phyloP scores from a whole-genome alignment of 2,113 vertebrate genomes.

The Montifringilla adamsi region DNA sequence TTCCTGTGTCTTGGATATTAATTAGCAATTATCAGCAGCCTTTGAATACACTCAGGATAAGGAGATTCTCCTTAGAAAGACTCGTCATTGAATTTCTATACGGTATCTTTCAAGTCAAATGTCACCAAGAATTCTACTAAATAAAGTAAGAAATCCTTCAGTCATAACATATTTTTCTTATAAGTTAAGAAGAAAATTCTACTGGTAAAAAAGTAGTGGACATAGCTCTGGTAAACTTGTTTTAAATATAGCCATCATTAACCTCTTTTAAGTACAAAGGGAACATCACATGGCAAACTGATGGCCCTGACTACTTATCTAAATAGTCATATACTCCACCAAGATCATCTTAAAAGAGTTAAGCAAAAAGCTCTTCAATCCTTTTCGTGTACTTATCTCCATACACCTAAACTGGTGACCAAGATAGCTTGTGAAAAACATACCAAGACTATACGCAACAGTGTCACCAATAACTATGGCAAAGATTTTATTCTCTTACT shows the following conservation, averaged over 20 bases:
- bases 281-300: neutral
- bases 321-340: neutral
- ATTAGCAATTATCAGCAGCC: neutral
- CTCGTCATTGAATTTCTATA: neutral
- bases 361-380: neutral
- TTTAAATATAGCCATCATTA: neutral
- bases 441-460: neutral
- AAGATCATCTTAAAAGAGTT: neutral
- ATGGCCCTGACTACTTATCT: neutral
- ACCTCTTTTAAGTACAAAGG: neutral
- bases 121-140: neutral
- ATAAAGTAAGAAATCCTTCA: neutral
- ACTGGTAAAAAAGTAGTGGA: neutral
- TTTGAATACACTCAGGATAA: neutral
- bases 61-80: neutral
- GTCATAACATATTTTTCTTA: neutral
- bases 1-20: neutral
- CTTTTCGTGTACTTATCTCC: neutral
- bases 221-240: neutral
- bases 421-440: neutral
- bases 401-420: neutral
- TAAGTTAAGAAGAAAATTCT: neutral
- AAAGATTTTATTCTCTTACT: neutral
- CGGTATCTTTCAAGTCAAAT: neutral
- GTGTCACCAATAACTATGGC: neutral